Conservation (phyloP, 2,797 vertebrate genomes). For the Bovichtus diacanthus region DNA sequence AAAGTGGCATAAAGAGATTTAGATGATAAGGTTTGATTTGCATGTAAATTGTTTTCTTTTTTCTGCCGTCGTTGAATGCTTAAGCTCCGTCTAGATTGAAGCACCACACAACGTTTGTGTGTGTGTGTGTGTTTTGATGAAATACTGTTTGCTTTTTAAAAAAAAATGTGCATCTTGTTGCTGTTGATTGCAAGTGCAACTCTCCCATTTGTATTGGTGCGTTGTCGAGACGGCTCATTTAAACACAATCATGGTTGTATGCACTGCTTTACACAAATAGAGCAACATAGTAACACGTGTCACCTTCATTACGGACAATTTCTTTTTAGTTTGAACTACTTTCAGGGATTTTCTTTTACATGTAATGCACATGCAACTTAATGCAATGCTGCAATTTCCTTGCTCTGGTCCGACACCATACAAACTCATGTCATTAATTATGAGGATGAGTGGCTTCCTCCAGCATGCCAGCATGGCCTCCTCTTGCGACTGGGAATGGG, state of each 20-base stretch:
- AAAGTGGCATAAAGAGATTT: constrained; percentile 82
- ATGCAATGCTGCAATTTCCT: constrained; percentile 48
- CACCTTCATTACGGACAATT: constrained; percentile 30
- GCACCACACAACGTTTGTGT: constrained; percentile 41
- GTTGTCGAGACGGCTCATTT: constrained; percentile 49
- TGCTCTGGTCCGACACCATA: constrained; percentile 42
- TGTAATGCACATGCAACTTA: constrained; percentile 11
- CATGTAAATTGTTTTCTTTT: constrained; percentile 87
- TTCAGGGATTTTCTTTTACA: constrained; percentile 4
- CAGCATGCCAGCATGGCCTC: constrained; percentile 66
- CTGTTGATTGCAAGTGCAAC: constrained; percentile 53
- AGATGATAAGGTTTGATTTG: constrained; percentile 87
- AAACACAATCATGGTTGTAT: constrained; percentile 37
- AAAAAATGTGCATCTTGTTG: constrained; percentile 40
- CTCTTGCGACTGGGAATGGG: constrained; percentile 70
- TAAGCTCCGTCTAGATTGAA: constrained; percentile 62
- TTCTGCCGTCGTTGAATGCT: constrained; percentile 64
- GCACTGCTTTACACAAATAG: constrained; percentile 34
- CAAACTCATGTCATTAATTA: constrained; percentile 76
- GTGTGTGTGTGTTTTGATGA: constrained; percentile 47
- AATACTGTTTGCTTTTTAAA: constrained; percentile 37
- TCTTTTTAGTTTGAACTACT: constrained; percentile 25
- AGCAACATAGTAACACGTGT: constrained; percentile 21
- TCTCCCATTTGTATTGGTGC: constrained; percentile 60
- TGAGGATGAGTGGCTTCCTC: constrained; percentile 67